phyloP scores from a whole-genome alignment of 92 coral and sea anemone species.

The Heliopora coerulea region DNA sequence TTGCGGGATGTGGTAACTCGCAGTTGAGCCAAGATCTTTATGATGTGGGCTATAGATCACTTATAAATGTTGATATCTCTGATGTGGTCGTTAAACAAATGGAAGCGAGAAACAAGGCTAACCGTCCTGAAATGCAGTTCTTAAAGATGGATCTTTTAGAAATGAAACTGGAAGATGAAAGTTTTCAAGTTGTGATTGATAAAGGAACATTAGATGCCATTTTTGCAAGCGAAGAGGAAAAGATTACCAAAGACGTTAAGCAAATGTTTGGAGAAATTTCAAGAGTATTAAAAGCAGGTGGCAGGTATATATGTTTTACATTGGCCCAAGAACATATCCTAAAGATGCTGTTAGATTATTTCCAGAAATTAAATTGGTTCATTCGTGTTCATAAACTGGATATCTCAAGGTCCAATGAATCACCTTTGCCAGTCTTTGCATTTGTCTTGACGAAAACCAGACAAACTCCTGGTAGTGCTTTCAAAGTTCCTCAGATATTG shows the following conservation, averaged over 20 bases:
- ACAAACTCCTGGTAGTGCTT: conserved; percentile 37
- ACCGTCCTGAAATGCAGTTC: conserved; percentile 64
- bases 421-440: conserved; percentile 74
- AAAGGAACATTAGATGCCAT: conserved; percentile 80
- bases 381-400: conserved; percentile 69
- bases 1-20: conserved; percentile 59
- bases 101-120: conserved; percentile 64
- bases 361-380: conserved; percentile 78
- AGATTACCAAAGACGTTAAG: conserved; percentile 51
- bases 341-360: conserved; percentile 64
- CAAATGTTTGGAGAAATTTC: conserved; percentile 61
- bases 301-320: conserved; percentile 79
- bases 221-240: conserved; percentile 43
- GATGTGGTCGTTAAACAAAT: conserved; percentile 57
- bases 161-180: conserved; percentile 60
- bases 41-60: conserved; percentile 71
- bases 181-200: conserved; percentile 74
- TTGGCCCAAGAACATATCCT: conserved; percentile 77
- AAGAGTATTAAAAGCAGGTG: conserved; percentile 70
- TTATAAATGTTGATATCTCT: conserved; percentile 73
- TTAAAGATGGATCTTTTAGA: conserved; percentile 46
- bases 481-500: conserved; percentile 57
- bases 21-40: conserved; percentile 72
- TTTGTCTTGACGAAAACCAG: conserved; percentile 86
- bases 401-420: conserved; percentile 20